phyloP scores from a whole-genome alignment of 2,888 invertebrate genomes.

The Ichneumon xanthorius region DNA sequence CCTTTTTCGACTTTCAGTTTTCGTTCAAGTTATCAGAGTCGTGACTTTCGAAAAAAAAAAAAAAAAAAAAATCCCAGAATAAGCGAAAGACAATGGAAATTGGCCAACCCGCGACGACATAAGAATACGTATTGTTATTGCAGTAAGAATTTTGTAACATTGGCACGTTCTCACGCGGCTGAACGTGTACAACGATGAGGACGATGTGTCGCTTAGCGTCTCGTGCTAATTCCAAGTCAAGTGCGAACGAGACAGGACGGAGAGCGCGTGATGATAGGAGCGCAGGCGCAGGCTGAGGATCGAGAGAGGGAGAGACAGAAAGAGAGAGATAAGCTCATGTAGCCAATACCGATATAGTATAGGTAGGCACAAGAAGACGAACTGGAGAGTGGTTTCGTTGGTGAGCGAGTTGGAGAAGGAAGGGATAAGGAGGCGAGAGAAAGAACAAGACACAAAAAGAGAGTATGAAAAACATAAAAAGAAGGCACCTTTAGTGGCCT shows the following conservation, averaged over 20 bases:
- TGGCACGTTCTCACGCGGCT: neutral
- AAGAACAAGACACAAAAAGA: slow-evolving; percentile 18
- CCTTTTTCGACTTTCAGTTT: neutral
- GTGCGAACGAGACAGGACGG: slow-evolving; percentile 6
- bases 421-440: slow-evolving; percentile 22
- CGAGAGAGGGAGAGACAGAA: slow-evolving; percentile 13
- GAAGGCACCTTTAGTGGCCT: slow-evolving; percentile 26
- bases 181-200: slow-evolving; percentile 12
- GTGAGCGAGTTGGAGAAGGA: slow-evolving; percentile 52
- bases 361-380: neutral
- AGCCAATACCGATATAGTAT: neutral
- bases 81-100: neutral
- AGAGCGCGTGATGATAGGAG: slow-evolving; percentile 2
- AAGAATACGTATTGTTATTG: slow-evolving; percentile 65
- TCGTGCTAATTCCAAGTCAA: slow-evolving; percentile 48
- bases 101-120: neutral
- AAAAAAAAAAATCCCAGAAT: neutral
- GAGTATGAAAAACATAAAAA: slow-evolving; percentile 22
- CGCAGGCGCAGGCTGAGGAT: slow-evolving; percentile 10
- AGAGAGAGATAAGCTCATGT: neutral
- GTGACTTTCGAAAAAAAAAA: no score
- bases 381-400: neutral
- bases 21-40: no score
- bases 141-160: slow-evolving; percentile 76
- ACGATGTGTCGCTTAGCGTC: slow-evolving; percentile 32